Evolutionary conservation across 2,888 invertebrate genomes (phyloP).

Genomic region (Hemaris fuciformis): DNA sequence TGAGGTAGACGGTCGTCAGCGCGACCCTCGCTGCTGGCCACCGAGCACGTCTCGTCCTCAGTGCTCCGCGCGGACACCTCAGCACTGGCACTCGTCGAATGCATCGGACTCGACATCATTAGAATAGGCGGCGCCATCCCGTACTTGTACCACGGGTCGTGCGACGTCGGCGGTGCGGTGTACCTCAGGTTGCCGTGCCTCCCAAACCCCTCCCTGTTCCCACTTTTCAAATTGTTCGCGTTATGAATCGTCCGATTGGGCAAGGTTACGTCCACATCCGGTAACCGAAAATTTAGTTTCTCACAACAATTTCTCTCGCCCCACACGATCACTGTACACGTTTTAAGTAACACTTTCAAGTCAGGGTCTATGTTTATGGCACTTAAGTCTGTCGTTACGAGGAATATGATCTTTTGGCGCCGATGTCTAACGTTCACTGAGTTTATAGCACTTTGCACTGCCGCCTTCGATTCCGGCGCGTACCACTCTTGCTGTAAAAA

Average conservation of each 20-base stretch:
- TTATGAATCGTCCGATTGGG: conserved; percentile 81
- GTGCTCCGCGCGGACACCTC: conserved; percentile 83
- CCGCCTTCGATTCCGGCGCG: conserved; percentile 89
- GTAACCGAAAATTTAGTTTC: conserved; percentile 91
- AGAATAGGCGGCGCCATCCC: conserved; percentile 76
- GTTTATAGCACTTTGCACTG: conserved; percentile 87
- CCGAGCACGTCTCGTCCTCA: conserved; percentile 84
- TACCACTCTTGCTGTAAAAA: conserved; percentile 93
- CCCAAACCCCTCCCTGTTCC: conserved; percentile 72
- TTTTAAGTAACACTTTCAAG: conserved; percentile 86
- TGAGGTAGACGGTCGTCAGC: conserved; percentile 77
- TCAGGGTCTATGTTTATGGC: conserved; percentile 88
- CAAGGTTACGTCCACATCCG: conserved; percentile 85
- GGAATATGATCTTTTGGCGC: conserved; percentile 81
- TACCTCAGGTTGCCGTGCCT: conserved; percentile 78
- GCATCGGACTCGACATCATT: conserved; percentile 84
- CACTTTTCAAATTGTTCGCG: conserved; percentile 73
- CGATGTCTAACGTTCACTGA: conserved; percentile 84
- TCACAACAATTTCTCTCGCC: conserved; percentile 94
- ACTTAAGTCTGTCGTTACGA: conserved; percentile 79
- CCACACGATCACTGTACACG: conserved; percentile 88
- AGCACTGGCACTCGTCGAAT: conserved; percentile 81
- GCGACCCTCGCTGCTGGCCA: conserved; percentile 80
- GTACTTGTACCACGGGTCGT: conserved; percentile 79
- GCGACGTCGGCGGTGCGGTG: conserved; percentile 77